Evolutionary conservation across 2,888 invertebrate genomes (phyloP).

Genomic region (Machimus atricapillus): DNA sequence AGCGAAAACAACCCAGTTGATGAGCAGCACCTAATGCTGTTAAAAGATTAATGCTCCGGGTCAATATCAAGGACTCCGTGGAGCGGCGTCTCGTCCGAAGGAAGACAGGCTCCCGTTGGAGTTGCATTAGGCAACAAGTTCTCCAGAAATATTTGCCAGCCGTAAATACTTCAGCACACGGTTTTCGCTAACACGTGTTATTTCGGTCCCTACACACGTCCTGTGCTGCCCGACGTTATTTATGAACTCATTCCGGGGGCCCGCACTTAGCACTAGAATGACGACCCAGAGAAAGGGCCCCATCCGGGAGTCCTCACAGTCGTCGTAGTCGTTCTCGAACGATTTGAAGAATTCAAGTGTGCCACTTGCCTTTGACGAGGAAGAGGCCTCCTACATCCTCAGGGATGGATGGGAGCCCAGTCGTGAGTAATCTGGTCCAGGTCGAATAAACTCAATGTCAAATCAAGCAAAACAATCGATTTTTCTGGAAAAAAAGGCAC

Average conservation of each 20-base stretch:
- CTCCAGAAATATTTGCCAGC: constrained; percentile 6
- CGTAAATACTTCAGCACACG: constrained; percentile 23
- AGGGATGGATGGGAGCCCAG: neutral
- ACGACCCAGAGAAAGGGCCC: neutral
- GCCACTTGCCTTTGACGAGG: neutral
- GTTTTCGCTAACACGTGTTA: constrained; percentile 9
- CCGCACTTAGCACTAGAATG: neutral
- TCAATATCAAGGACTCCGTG: neutral
- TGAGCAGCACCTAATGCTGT: constrained; percentile 2
- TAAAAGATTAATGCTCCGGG: neutral
- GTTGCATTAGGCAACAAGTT: constrained; percentile 32
- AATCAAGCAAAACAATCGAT: constrained; percentile 39
- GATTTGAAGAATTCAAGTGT: constrained; percentile 10
- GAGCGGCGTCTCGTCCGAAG: neutral
- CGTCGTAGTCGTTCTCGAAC: neutral
- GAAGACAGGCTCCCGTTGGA: neutral
- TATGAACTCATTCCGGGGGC: constrained; percentile 6
- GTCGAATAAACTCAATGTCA: constrained; percentile 32
- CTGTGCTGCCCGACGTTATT: neutral
- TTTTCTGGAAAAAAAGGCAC: neutral
- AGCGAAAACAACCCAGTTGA: constrained; percentile 23
- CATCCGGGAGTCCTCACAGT: neutral
- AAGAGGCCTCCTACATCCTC: neutral
- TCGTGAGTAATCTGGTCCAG: constrained; percentile 25
- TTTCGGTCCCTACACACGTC: neutral